Evolutionary conservation across 1,140 invertebrate species (phyloP).

Genomic region (Chironomus tepperi): DNA sequence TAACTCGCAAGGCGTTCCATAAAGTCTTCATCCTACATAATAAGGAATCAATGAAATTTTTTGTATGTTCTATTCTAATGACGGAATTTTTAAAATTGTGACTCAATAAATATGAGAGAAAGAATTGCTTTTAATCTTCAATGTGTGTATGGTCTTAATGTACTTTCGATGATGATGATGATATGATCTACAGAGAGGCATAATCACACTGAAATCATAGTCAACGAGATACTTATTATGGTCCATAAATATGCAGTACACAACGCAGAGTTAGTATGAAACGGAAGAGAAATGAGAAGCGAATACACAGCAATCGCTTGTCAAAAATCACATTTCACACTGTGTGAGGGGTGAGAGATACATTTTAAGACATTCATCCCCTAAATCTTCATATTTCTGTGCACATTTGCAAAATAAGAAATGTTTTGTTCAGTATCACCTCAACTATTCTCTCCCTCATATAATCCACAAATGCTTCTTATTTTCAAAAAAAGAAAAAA

Average conservation of each 20-base stretch:
- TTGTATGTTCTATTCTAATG: neutral
- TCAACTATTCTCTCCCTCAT: neutral
- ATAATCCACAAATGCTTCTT: neutral
- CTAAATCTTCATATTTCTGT: neutral
- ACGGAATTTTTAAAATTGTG: neutral
- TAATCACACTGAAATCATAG: neutral
- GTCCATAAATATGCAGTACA: slow-evolving; percentile 17
- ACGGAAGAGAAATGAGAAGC: neutral
- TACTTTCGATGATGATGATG: neutral
- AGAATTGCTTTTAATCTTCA: no score
- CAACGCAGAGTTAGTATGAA: neutral
- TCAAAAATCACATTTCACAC: slow-evolving; percentile 9
- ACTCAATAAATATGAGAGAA: no score
- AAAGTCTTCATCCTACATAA: neutral
- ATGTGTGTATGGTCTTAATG: no score
- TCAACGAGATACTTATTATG: slow-evolving; percentile 1
- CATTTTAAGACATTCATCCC: neutral
- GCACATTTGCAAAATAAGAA: neutral
- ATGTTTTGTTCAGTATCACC: neutral
- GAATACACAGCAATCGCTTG: neutral
- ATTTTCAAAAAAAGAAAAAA: no score
- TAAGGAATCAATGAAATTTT: no score
- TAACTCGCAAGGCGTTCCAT: neutral
- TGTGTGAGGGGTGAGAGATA: neutral
- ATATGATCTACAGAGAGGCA: neutral